phyloP scores from a whole-genome alignment of 2,888 invertebrate species.

The Saturnia pavonia region DNA sequence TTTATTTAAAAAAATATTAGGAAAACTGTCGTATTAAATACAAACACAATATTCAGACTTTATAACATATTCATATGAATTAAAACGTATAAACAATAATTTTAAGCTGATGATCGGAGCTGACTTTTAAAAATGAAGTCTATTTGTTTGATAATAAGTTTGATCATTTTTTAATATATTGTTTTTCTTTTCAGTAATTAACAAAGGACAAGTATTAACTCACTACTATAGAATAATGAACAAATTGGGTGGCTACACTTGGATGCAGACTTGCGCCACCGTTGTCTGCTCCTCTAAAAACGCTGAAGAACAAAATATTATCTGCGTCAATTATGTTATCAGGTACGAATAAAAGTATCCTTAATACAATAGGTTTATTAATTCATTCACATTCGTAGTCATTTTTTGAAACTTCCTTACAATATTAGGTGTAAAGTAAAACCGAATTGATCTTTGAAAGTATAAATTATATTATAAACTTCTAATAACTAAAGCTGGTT shows the following conservation, averaged over 20 bases:
- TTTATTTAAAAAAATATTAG: too few species aligned
- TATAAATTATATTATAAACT: not conserved
- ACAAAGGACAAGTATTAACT: slow-evolving; percentile 97
- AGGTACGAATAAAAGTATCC: slow-evolving; percentile 83
- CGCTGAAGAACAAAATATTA: slow-evolving; percentile 97
- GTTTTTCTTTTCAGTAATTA: slow-evolving; percentile 87
- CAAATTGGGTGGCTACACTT: slow-evolving; percentile 97
- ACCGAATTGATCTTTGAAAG: too few species aligned
- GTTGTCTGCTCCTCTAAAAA: slow-evolving; percentile 97
- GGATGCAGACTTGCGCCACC: slow-evolving; percentile 98
- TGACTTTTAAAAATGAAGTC: not conserved
- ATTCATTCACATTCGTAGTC: too few species aligned
- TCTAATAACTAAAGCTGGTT: not conserved
- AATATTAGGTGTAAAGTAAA: too few species aligned
- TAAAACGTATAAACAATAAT: too few species aligned
- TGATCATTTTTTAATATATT: not conserved
- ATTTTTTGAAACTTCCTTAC: too few species aligned
- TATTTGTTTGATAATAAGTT: not conserved
- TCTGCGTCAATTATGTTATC: slow-evolving; percentile 98
- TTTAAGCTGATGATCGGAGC: too few species aligned
- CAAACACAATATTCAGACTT: too few species aligned
- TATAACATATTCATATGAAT: too few species aligned
- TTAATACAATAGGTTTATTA: not conserved
- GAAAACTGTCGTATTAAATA: too few species aligned
- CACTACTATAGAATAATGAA: slow-evolving; percentile 98